Percentiles rank a stretch among this genome's conserved stretches.
phyloP scores from a whole-genome alignment of 1,140 invertebrate genomes.

The Lasaia peninsularis region DNA sequence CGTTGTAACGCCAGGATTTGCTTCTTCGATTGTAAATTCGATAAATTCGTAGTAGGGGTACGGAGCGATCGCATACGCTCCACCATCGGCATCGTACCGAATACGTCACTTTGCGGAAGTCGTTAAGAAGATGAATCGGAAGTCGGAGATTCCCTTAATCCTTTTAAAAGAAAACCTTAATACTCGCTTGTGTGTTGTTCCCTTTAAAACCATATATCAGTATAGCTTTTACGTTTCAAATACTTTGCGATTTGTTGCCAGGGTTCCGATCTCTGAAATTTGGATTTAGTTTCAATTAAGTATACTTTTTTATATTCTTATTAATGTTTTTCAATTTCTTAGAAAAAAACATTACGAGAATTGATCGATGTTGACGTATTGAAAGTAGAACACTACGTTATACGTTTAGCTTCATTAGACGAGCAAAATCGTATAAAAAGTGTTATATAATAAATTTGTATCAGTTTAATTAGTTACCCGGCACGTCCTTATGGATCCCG shows the following conservation, averaged over 20 bases:
- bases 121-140: constrained; percentile 66
- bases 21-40: no score
- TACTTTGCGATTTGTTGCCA: neutral
- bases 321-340: no score
- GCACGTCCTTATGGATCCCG: no score
- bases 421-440: no score
- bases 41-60: no score
- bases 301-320: neutral
- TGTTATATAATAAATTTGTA: no score
- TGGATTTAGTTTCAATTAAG: neutral
- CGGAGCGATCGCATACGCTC: constrained; percentile 13
- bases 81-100: constrained; percentile 21
- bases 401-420: no score
- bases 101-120: constrained; percentile 52
- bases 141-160: constrained; percentile 49
- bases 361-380: no score
- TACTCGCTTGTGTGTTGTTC: constrained; percentile 19
- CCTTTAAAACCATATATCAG: constrained; percentile 13
- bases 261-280: neutral
- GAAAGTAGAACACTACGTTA: no score
- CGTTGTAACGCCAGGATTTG: no score
- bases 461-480: no score
- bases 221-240: neutral
- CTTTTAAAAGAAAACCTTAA: constrained; percentile 46
- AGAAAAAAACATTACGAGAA: no score